These are phyloP conservation scores for Eidolon dupreanum DNA, from an alignment of 2,797 vertebrate genomes.

Conservation along the genomic window DNA sequence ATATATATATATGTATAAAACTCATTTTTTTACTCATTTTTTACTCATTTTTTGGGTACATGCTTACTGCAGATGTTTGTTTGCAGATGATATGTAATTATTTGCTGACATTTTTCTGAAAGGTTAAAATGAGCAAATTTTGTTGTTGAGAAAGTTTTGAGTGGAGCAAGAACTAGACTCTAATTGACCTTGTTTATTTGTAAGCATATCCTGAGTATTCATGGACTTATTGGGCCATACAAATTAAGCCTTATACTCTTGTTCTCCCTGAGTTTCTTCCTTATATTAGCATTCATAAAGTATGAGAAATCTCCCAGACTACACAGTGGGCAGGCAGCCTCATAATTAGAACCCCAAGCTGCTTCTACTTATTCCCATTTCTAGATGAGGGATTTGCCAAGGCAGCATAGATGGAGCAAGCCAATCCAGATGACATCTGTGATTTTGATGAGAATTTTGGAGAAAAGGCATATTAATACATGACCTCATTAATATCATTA, in stretches of 20 bases:
- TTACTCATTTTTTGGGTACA: background rate
- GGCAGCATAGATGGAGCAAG: background rate
- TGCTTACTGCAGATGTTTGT: background rate
- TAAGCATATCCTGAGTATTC: background rate
- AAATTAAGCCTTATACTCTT: background rate
- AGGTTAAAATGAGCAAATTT: background rate
- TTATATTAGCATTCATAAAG: constrained; percentile 16
- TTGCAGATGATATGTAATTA: background rate
- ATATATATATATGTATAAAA: too few species aligned
- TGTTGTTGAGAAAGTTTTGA: constrained; percentile 3
- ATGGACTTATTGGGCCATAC: background rate
- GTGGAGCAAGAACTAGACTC: background rate
- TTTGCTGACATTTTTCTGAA: constrained; percentile 20
- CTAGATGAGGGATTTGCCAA: background rate
- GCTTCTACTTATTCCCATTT: background rate
- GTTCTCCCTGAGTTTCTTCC: background rate
- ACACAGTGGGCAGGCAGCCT: background rate
- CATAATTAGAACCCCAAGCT: background rate
- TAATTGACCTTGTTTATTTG: background rate
- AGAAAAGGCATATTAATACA: background rate
- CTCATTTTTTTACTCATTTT: background rate
- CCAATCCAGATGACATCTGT: constrained; percentile 26
- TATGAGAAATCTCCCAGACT: background rate
- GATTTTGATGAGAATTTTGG: constrained; percentile 32
- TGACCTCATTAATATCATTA: constrained; percentile 3